Conservation (phyloP, 2,113 vertebrate genomes). For the Paedocypris sp. region DNA sequence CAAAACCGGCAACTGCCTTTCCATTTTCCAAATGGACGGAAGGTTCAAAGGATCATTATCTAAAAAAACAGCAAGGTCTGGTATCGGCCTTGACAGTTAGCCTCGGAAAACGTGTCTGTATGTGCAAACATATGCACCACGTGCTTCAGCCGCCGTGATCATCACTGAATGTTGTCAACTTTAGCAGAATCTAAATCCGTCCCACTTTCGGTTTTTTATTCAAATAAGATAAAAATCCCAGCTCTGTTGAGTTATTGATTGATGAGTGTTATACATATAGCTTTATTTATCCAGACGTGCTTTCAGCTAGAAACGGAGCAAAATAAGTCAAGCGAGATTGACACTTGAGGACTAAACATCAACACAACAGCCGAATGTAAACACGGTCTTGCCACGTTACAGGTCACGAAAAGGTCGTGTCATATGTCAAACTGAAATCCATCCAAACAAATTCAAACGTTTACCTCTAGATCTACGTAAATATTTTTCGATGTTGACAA, state of each 20-base stretch:
- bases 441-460: not conserved
- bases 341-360: not conserved
- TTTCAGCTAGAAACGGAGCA: too few species aligned
- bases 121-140: slow-evolving; percentile 9
- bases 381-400: not conserved
- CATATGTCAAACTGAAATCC: not conserved
- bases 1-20: not conserved
- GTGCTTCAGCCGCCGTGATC: not conserved
- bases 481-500: too few species aligned
- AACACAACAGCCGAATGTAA: not conserved
- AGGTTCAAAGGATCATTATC: slow-evolving; percentile 3
- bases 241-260: too few species aligned
- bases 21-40: not conserved
- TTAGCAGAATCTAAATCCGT: not conserved
- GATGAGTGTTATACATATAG: too few species aligned
- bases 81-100: not conserved
- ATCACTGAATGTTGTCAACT: not conserved
- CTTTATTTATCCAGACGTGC: too few species aligned
- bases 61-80: not conserved
- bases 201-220: too few species aligned
- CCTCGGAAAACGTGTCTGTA: not conserved
- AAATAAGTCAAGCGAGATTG: too few species aligned
- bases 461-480: not conserved
- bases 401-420: not conserved
- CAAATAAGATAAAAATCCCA: too few species aligned